Conservation (phyloP, 2,113 vertebrate genomes). For the Tapirus terrestris region DNA sequence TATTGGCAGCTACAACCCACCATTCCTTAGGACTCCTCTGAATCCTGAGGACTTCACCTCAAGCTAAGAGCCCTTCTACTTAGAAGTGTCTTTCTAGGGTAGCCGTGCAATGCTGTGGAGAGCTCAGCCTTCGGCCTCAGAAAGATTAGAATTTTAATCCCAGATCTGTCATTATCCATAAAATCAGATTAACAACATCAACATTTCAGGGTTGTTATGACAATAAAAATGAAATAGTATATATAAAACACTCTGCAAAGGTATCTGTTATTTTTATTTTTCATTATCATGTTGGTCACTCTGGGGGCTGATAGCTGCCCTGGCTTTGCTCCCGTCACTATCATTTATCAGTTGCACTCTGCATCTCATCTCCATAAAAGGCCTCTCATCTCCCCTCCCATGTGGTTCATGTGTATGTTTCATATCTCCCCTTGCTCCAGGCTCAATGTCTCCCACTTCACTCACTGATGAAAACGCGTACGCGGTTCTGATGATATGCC, state of each 20-base stretch:
- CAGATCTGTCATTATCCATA: background rate
- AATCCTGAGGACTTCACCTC: background rate
- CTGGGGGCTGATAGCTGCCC: background rate
- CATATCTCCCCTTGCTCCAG: background rate
- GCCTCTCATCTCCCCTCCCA: background rate
- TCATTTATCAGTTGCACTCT: background rate
- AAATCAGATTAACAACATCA: slow-evolving; percentile 3
- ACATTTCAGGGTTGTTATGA: background rate
- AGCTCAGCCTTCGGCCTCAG: background rate
- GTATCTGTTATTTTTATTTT: slow-evolving; percentile 35
- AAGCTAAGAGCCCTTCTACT: background rate
- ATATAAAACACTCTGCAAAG: background rate
- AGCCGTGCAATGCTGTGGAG: background rate
- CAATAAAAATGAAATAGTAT: slow-evolving; percentile 34
- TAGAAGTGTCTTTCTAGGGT: background rate
- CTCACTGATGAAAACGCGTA: background rate
- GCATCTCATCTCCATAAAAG: background rate
- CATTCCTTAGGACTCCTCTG: background rate
- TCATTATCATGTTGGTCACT: background rate
- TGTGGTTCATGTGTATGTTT: background rate
- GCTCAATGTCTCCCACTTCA: background rate
- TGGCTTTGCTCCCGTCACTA: background rate
- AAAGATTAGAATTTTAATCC: background rate
- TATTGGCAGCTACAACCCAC: background rate
- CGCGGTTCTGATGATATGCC: background rate